Percentiles rank a stretch among this genome's conserved stretches.
Evolutionary conservation across 2,113 vertebrate genomes (phyloP).

Genomic region (Rafetus swinhoei): DNA sequence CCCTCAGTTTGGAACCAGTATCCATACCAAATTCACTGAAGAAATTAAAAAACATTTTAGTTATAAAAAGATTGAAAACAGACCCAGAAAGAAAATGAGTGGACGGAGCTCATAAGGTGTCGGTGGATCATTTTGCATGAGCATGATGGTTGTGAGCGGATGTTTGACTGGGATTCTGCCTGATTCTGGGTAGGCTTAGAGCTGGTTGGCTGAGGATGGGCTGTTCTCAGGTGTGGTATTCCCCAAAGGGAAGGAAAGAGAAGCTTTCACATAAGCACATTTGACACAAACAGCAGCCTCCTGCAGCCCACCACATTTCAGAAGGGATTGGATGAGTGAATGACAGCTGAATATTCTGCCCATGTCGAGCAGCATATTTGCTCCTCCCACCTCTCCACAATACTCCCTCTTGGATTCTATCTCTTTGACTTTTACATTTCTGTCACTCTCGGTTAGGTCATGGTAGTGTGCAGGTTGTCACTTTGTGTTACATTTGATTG

Average conservation of each 20-base stretch:
- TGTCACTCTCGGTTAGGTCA: background rate
- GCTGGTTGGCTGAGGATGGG: background rate
- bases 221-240: background rate
- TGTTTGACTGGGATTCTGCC: background rate
- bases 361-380: background rate
- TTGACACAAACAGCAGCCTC: background rate
- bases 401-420: background rate
- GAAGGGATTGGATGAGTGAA: conserved; percentile 16
- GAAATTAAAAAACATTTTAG: background rate
- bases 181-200: background rate
- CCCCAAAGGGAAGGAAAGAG: accelerated
- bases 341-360: background rate
- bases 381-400: background rate
- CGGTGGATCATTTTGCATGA: background rate
- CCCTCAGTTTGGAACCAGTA: background rate
- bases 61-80: background rate
- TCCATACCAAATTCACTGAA: background rate
- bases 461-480: background rate
- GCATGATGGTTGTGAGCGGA: accelerated
- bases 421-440: background rate
- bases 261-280: background rate
- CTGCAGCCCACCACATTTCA: too few species aligned
- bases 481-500: accelerated
- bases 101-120: background rate
- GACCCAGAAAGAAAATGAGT: background rate